phyloP scores from a whole-genome alignment of 2,113 vertebrate genomes.

The Hucho hucho region DNA sequence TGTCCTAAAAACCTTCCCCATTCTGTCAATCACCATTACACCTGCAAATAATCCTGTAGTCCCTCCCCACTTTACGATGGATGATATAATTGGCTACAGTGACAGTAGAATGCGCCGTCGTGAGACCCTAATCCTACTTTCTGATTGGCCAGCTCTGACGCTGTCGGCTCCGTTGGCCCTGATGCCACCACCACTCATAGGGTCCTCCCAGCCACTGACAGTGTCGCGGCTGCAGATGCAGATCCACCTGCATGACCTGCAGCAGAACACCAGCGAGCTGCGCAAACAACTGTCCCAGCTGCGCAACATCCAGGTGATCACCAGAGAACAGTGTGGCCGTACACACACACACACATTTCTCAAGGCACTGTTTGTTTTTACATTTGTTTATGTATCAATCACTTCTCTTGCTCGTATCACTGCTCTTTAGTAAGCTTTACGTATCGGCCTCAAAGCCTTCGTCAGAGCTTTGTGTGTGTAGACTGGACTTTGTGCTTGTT shows the following conservation, averaged over 20 bases:
- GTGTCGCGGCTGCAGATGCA: conserved; percentile 92
- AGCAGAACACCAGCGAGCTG: conserved; percentile 88
- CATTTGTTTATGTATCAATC: neutral
- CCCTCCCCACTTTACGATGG: conserved; percentile 10
- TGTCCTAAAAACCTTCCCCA: conserved; percentile 25
- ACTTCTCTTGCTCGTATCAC: too few species aligned
- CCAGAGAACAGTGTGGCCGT: too few species aligned
- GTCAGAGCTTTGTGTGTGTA: neutral
- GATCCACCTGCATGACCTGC: conserved; percentile 89
- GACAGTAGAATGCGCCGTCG: neutral
- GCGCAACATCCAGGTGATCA: conserved; percentile 86
- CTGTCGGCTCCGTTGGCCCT: conserved; percentile 78
- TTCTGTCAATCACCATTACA: conserved; percentile 32
- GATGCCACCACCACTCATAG: conserved; percentile 77
- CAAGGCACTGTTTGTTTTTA: too few species aligned
- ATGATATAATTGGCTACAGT: neutral
- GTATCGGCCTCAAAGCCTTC: too few species aligned
- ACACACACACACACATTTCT: too few species aligned
- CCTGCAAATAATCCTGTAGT: conserved; percentile 30
- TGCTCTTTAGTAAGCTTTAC: too few species aligned
- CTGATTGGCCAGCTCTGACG: conserved; percentile 65
- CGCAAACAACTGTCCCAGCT: conserved; percentile 91
- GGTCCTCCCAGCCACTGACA: conserved; percentile 79
- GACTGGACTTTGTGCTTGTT: too few species aligned
- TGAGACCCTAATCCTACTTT: conserved; percentile 9